Evolutionary conservation across 2,888 invertebrate genomes (phyloP).

Genomic region (Hydrotaea cyrtoneurina): DNA sequence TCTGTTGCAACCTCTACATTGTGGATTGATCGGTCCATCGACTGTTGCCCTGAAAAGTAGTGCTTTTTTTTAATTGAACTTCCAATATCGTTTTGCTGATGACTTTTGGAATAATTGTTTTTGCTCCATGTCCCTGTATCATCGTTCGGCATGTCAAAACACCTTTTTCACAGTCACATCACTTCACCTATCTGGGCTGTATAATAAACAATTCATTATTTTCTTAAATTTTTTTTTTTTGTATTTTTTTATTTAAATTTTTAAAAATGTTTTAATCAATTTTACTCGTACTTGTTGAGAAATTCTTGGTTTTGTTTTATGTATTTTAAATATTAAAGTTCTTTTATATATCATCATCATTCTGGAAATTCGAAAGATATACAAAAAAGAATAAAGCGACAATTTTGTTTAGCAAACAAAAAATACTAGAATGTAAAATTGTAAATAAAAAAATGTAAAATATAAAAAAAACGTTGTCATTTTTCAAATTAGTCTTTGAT

Average conservation of each 20-base stretch:
- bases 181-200: too few relatives aligned
- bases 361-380: neutral
- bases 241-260: constrained; percentile 61
- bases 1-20: too few relatives aligned
- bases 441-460: neutral
- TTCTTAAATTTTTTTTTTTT: constrained; percentile 1
- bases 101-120: too few relatives aligned
- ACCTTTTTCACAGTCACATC: too few relatives aligned
- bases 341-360: constrained; percentile 25
- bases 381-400: constrained; percentile 2
- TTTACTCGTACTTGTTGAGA: constrained; percentile 56
- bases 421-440: neutral
- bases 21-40: too few relatives aligned
- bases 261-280: constrained; percentile 69
- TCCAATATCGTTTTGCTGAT: too few relatives aligned
- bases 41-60: too few relatives aligned
- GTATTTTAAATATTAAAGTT: constrained; percentile 36
- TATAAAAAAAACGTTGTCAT: constrained; percentile 45
- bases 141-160: too few relatives aligned
- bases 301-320: constrained; percentile 43
- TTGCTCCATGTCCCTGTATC: too few relatives aligned
- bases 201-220: too few relatives aligned
- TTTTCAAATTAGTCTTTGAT: constrained; percentile 47
- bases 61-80: too few relatives aligned
- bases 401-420: constrained; percentile 5